These are phyloP conservation scores for Naso thynnoides DNA, from an alignment of 2,797 vertebrate species.

Conservation along the genomic window DNA sequence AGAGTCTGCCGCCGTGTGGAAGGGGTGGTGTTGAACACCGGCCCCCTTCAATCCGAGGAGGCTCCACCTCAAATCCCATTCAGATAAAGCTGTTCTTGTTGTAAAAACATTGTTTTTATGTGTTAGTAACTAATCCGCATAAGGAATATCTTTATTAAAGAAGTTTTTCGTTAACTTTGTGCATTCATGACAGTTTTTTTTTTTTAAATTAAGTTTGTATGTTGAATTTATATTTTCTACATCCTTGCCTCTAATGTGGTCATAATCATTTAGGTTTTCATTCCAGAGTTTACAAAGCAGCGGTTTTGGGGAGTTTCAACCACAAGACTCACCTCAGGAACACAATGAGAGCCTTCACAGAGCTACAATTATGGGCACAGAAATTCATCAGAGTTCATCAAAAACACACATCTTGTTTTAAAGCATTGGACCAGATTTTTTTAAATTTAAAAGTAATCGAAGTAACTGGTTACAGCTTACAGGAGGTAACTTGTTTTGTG, in stretches of 20 bases:
- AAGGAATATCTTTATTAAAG: slow-evolving; percentile 54
- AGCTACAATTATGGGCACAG: no score
- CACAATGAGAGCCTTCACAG: not conserved
- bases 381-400: no score
- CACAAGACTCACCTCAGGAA: not conserved
- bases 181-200: not conserved
- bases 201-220: not conserved
- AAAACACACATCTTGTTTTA: no score
- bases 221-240: no score
- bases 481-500: no score
- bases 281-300: no score
- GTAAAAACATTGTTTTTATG: not conserved
- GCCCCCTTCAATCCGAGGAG: slow-evolving; percentile 1
- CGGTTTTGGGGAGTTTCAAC: not conserved
- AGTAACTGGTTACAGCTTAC: not conserved
- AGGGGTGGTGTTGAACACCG: not conserved
- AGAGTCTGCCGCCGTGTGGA: not conserved
- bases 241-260: no score
- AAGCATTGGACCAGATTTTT: no score
- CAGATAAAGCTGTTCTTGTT: slow-evolving; percentile 10
- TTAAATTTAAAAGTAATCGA: not conserved
- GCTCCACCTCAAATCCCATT: not conserved
- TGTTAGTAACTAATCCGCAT: slow-evolving; percentile 20
- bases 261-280: not conserved
- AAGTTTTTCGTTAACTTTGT: not conserved